Percentiles rank a stretch among this genome's conserved stretches.
These are phyloP conservation scores for Ranitomeya imitator DNA, from an alignment of 2,113 vertebrate genomes.

Conservation along the genomic window DNA sequence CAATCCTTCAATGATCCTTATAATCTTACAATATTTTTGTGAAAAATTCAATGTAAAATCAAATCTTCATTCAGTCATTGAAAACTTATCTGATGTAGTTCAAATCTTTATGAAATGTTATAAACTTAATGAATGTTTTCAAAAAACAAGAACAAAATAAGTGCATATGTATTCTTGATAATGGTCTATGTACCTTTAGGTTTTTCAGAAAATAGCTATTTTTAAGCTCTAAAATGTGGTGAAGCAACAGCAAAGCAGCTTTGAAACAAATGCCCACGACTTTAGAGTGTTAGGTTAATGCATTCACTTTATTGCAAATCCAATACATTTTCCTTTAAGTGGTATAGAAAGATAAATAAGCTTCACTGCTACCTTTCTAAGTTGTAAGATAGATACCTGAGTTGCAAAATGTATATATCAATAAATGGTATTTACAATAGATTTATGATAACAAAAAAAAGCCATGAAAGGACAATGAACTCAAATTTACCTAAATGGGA, in stretches of 20 bases:
- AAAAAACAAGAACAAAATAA: background rate
- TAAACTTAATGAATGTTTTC: too few species aligned
- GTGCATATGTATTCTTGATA: background rate
- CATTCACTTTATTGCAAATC: conserved; percentile 53
- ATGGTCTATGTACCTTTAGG: background rate
- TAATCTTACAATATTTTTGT: too few species aligned
- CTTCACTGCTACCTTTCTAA: background rate
- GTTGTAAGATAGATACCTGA: conserved; percentile 11
- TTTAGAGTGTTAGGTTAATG: conserved; percentile 50
- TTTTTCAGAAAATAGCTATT: background rate
- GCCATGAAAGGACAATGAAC: conserved; percentile 3
- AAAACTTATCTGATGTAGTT: too few species aligned
- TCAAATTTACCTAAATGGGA: conserved; percentile 15
- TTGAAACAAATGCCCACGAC: conserved; percentile 37
- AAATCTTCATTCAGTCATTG: too few species aligned
- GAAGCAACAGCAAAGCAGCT: background rate
- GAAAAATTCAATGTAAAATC: too few species aligned
- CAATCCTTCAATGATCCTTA: too few species aligned
- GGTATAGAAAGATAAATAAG: conserved; percentile 39
- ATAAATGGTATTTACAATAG: conserved; percentile 41
- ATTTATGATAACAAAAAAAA: background rate
- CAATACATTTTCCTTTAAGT: conserved; percentile 48
- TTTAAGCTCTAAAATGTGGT: background rate
- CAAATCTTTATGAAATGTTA: too few species aligned
- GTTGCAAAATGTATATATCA: conserved; percentile 29